Evolutionary conservation across 1,140 invertebrate genomes (phyloP).

Genomic region (Anoplophora glabripennis): DNA sequence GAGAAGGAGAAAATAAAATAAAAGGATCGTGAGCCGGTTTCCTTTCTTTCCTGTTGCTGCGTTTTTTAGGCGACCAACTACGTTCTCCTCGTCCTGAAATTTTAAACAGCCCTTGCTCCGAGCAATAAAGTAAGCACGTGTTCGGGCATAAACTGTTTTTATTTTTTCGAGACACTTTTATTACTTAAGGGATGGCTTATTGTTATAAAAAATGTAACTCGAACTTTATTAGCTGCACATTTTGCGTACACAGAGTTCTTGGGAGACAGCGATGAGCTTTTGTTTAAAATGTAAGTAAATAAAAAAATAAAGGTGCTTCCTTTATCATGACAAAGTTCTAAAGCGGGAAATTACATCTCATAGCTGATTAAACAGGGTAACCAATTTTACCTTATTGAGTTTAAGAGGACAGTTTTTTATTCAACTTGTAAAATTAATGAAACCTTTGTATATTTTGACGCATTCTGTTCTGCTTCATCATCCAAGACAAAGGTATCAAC

Average conservation of each 20-base stretch:
- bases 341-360: no score
- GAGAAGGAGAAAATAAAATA: conserved; percentile 21
- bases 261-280: no score
- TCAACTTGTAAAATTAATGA: no score
- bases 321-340: no score
- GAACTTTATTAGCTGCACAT: conserved; percentile 27
- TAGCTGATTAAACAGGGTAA: no score
- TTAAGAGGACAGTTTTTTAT: no score
- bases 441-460: no score
- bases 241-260: not conserved
- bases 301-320: no score
- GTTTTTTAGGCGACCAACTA: conserved; percentile 20
- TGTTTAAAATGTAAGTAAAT: no score
- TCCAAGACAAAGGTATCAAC: no score
- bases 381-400: no score
- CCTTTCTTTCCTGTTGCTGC: conserved; percentile 14
- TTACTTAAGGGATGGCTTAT: conserved; percentile 22
- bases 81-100: conserved; percentile 28
- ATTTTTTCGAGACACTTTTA: conserved; percentile 31
- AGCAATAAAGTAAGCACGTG: conserved; percentile 32
- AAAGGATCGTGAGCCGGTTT: conserved; percentile 14
- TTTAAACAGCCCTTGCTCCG: conserved; percentile 28
- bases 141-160: conserved; percentile 33
- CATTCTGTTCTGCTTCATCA: no score
- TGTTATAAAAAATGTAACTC: conserved; percentile 27